These are phyloP conservation scores for Melanerpes aurifrons DNA, from an alignment of 2,113 vertebrate genomes.

Conservation along the genomic window DNA sequence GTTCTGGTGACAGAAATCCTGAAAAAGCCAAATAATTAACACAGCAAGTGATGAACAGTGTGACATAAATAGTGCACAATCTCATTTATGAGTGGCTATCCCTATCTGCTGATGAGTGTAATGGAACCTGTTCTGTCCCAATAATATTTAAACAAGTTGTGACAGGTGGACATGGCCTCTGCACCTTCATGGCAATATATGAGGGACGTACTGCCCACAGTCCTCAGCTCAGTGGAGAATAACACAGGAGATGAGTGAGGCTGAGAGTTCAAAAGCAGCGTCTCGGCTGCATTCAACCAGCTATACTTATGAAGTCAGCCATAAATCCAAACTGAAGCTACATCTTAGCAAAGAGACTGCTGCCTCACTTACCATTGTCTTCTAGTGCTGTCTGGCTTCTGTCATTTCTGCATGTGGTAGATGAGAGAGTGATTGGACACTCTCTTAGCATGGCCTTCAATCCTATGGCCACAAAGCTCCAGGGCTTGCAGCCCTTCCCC, in stretches of 20 bases:
- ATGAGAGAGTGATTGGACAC: not conserved
- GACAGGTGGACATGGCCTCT: not conserved
- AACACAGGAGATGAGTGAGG: not conserved
- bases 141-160: not conserved
- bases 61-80: not conserved
- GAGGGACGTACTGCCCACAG: not conserved
- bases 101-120: not conserved
- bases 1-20: not conserved
- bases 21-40: not conserved
- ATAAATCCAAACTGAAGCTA: not conserved
- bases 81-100: not conserved
- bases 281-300: fast-evolving
- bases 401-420: not conserved
- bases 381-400: not conserved
- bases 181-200: not conserved
- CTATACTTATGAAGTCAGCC: not conserved
- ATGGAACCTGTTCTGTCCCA: not conserved
- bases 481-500: not conserved
- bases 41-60: not conserved
- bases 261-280: not conserved
- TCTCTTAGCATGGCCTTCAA: not conserved
- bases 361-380: not conserved
- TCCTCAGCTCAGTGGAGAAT: not conserved
- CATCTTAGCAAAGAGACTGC: not conserved
- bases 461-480: not conserved